Conservation (phyloP, 2,113 vertebrate species). For the Pelvicachromis taeniatus region DNA sequence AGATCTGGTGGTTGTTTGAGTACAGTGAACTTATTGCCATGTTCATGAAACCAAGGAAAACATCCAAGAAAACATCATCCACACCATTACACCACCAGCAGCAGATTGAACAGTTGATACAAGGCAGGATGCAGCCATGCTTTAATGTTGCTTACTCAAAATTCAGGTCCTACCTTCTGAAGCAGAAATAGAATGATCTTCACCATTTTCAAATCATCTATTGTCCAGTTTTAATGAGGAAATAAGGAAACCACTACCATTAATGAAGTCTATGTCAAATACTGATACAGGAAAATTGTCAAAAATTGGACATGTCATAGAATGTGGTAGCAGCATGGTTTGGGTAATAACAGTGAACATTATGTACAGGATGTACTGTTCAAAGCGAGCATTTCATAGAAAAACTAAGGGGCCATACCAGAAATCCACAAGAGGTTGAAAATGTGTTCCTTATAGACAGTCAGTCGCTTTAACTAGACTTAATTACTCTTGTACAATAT, state of each 20-base stretch:
- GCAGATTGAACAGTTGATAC: neutral
- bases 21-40: neutral
- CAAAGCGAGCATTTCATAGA: neutral
- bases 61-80: neutral
- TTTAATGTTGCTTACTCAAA: neutral
- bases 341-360: neutral
- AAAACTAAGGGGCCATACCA: neutral
- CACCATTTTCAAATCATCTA: neutral
- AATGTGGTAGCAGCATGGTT: neutral
- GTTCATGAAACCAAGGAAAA: neutral
- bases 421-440: neutral
- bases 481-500: neutral
- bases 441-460: neutral
- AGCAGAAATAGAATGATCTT: neutral
- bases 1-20: neutral
- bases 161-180: neutral
- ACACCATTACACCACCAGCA: neutral
- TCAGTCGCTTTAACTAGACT: neutral
- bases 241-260: neutral
- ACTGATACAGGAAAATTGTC: neutral
- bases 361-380: constrained; percentile 11
- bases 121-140: neutral
- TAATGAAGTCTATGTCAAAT: neutral
- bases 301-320: neutral
- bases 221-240: neutral